Evolutionary conservation across 2,888 invertebrate genomes (phyloP), one percentile per base, ranked within the genome.

Genomic region (Tiliacea aurago): DNA sequence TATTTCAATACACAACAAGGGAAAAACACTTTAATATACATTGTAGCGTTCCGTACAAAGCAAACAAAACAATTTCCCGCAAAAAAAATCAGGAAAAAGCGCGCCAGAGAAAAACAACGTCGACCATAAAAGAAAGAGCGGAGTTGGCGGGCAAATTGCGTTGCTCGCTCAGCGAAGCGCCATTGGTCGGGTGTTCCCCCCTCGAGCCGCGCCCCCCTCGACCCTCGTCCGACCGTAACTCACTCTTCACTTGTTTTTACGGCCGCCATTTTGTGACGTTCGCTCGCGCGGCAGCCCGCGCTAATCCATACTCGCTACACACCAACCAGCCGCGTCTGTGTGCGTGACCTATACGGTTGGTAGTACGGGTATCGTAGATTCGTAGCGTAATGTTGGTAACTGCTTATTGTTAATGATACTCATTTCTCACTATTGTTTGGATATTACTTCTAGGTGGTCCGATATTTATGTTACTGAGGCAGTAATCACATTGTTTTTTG

Each of bases 241-340:
- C 96, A 95, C 96, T 95, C 94, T 96, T 96, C 96, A 95, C 96
- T 96, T 95, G 96, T 94, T 96, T 95, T 96, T 96, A 96, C 93
- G 94, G 95, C 95, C 93, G 96, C 96, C 96, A 96, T 96, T 95
- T 96, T 96, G 96, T 96, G 96, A 96, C 96, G 96, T 95, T 95
- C 93, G 94, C 94, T 90, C 91, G 94, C 94, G 91, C 93, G 94
- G 94, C 95, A 92, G 92, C 92, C 92, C 94, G 93, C 92, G 93
- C 93, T 94, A 94, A 95, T 94, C 93, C 94, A 94, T 92, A 92
- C 92, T 84, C 84, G 87, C 87, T 84, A 77, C 86, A 87, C 82
- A 86, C 84, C 81, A 81, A 78, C 77, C 81, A 81, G 59, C 33
- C 63, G 49, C 76, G 73, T 84, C 68, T 91, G 94, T 94, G 94